Evolutionary conservation across 2,888 invertebrate species (phyloP).

Genomic region (Yponomeuta sedellus): DNA sequence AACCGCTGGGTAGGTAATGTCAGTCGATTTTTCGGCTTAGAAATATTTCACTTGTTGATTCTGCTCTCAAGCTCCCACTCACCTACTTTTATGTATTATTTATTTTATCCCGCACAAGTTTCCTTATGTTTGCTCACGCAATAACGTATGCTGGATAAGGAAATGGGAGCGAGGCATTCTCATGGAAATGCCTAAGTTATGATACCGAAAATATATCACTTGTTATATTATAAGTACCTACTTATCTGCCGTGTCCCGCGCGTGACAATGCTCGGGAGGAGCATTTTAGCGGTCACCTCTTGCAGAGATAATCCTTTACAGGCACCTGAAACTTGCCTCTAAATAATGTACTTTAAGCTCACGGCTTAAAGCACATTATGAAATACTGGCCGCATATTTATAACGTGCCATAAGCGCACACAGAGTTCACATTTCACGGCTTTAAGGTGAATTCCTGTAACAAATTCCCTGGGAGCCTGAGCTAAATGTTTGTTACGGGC

Average conservation of each 20-base stretch:
- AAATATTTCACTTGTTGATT: constrained; percentile 71
- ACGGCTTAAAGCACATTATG: constrained; percentile 46
- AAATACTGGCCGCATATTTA: constrained; percentile 54
- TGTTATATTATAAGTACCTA: too few species aligned
- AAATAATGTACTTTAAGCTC: constrained; percentile 36
- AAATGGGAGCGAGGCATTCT: constrained; percentile 6
- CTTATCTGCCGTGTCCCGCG: background rate
- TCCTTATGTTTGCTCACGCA: constrained; percentile 27
- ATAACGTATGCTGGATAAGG: constrained; percentile 6
- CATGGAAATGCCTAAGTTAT: background rate
- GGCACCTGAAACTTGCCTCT: background rate
- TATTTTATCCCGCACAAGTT: constrained; percentile 38
- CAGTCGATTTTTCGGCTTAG: constrained; percentile 61
- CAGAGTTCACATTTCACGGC: constrained; percentile 41
- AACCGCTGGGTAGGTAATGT: constrained; percentile 52
- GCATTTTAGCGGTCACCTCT: constrained; percentile 9
- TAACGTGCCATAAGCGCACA: constrained; percentile 31
- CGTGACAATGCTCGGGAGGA: background rate
- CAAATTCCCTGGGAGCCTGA: constrained; percentile 55
- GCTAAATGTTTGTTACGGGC: constrained; percentile 56
- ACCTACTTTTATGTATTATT: constrained; percentile 47
- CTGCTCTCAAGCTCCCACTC: constrained; percentile 41
- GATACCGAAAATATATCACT: background rate
- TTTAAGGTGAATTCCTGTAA: constrained; percentile 53
- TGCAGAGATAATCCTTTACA: constrained; percentile 6